Evolutionary conservation across 2,888 invertebrate genomes (phyloP).

Genomic region (Exephanes ischioxanthus): DNA sequence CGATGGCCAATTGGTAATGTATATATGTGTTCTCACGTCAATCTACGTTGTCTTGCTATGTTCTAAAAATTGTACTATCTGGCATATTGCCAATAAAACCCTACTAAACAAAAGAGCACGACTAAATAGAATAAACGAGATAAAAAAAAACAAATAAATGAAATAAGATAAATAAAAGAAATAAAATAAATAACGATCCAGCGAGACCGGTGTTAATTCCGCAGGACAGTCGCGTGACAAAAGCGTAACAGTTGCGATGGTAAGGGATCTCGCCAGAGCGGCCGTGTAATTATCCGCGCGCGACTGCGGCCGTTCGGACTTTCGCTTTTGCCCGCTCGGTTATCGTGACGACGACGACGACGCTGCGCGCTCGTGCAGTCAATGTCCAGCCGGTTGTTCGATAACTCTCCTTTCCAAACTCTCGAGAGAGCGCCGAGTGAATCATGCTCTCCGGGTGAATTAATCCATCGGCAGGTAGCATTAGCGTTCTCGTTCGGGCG

Average conservation of each 20-base stretch:
- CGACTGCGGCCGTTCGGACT: slow-evolving; percentile 60
- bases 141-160: neutral
- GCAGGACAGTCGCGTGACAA: slow-evolving; percentile 9
- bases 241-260: slow-evolving; percentile 46
- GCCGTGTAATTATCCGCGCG: slow-evolving; percentile 64
- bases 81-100: neutral
- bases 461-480: slow-evolving; percentile 10
- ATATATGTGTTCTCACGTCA: too few relatives aligned
- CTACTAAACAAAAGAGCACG: too few relatives aligned
- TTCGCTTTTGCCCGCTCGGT: slow-evolving; percentile 69
- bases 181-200: neutral
- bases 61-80: too few relatives aligned
- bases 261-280: slow-evolving; percentile 38
- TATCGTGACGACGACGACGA: neutral
- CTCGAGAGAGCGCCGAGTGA: slow-evolving; percentile 1
- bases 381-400: slow-evolving; percentile 9
- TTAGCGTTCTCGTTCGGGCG: neutral
- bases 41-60: too few relatives aligned
- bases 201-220: neutral
- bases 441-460: slow-evolving; percentile 7
- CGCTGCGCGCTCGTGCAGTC: neutral
- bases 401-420: slow-evolving; percentile 17
- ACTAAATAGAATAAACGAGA: neutral
- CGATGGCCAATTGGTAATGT: neutral
- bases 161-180: neutral